Conservation (phyloP, 2,888 invertebrate genomes). For the Cryptus viduatorius region DNA sequence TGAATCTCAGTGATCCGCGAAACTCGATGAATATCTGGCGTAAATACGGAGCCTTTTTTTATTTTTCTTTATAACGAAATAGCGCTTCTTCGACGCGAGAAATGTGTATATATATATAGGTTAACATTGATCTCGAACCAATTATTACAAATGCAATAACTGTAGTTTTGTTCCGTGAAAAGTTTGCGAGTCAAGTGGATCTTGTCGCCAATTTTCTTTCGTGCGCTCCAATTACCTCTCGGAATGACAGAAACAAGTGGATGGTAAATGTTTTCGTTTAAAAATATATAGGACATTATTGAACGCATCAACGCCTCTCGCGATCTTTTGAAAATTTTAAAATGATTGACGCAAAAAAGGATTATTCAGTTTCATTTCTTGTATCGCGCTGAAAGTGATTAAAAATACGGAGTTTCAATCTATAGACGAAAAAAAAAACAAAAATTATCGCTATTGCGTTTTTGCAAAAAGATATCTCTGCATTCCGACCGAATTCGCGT, state of each 20-base stretch:
- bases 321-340: too few species aligned
- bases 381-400: too few species aligned
- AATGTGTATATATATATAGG: background rate
- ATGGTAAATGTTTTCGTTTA: too few species aligned
- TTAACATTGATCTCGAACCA: constrained; percentile 6
- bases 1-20: constrained; percentile 36
- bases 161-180: background rate
- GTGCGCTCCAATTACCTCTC: background rate
- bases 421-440: too few species aligned
- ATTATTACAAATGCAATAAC: background rate
- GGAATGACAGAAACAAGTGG: background rate
- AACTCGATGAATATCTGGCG: constrained; percentile 34
- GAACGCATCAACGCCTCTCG: too few species aligned
- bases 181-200: background rate
- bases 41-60: constrained; percentile 1
- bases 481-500: too few species aligned
- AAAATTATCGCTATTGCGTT: too few species aligned
- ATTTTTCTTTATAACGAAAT: constrained; percentile 30
- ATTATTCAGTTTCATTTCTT: too few species aligned
- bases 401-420: too few species aligned
- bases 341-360: too few species aligned
- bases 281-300: too few species aligned
- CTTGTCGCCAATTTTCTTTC: background rate
- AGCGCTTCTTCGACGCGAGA: background rate
- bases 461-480: too few species aligned